These are phyloP conservation scores for Petrosia ficiformis DNA, from an alignment of 37 sponge, comb jelly and placozoan species.

Conservation along the genomic window DNA sequence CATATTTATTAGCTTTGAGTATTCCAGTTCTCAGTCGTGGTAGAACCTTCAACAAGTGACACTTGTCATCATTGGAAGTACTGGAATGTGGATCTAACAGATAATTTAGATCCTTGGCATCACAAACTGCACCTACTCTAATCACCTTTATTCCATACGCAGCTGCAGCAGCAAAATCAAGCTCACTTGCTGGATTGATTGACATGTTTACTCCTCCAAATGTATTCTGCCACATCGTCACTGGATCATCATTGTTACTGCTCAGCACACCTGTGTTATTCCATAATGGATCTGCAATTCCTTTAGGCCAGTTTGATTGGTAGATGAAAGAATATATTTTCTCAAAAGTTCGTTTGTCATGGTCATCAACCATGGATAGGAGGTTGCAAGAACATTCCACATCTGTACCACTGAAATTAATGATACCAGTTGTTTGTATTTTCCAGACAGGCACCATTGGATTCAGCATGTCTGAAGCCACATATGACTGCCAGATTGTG, in stretches of 20 bases:
- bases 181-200: conserved; percentile 27
- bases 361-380: background rate
- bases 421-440: background rate
- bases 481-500: background rate
- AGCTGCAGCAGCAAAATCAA: conserved; percentile 39
- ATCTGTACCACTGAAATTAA: background rate
- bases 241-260: background rate
- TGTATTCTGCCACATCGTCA: conserved; percentile 21
- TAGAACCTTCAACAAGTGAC: conserved; percentile 13
- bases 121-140: conserved; percentile 50
- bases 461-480: background rate
- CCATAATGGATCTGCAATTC: background rate
- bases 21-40: conserved; percentile 12
- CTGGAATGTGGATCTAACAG: conserved; percentile 8
- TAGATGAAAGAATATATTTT: background rate
- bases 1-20: background rate
- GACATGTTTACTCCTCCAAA: conserved; percentile 60
- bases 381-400: background rate
- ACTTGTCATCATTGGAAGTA: conserved; percentile 14
- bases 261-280: background rate
- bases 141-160: conserved; percentile 41
- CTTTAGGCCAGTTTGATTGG: background rate
- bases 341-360: background rate
- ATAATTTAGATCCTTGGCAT: conserved; percentile 40
- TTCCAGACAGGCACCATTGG: background rate